Evolutionary conservation across 2,113 vertebrate species (phyloP), one percentile per base, ranked within the genome.

Genomic region (Galemys pyrenaicus): DNA sequence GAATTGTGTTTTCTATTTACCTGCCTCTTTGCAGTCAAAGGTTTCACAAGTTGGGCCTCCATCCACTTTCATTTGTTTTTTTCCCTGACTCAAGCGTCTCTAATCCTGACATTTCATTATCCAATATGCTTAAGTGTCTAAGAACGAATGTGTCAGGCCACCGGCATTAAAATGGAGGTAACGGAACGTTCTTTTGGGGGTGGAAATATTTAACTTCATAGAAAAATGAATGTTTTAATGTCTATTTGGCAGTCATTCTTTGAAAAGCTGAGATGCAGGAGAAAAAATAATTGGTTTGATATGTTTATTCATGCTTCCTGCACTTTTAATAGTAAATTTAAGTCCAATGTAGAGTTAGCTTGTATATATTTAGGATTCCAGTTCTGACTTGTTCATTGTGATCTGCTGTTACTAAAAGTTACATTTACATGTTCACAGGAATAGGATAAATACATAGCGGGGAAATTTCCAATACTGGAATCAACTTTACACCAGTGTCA

Each of bases 371-470:
- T 81, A 81, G 74, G 71, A 44, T 88, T 64, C 37, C 5, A 58
- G 3, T 24, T 64, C 83, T 87, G 64, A 84, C 62, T 46, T 77
- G 24, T 60, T 65, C 17, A 51, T 91, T 93, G 83, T 91, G 22
- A 80, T 77, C 75, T 75, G 20, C 37, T 32, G 51, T 91, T 62
- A 44, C 5, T 16, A 77, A 44, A 80, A 80, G 37, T 58, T 44
- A 39, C 49, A 67, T 70, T 86, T 94, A 87, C 49, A 30, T 92
- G 28, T 82, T n/a, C n/a, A n/a, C n/a, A n/a, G n/a, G 26, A 65
- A 60, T 10, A 71, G 5, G 62, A 37, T 89, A 74, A 67, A 60
- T 89, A 74, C 60, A 54, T 44, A 12, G 20, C 70, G 26, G 32
- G 22, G 19, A 32, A 70, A 68, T 71, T 77, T 58, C 26, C 16